Evolutionary conservation across 2,888 invertebrate species (phyloP).

Genomic region (Calameuta pallipes): DNA sequence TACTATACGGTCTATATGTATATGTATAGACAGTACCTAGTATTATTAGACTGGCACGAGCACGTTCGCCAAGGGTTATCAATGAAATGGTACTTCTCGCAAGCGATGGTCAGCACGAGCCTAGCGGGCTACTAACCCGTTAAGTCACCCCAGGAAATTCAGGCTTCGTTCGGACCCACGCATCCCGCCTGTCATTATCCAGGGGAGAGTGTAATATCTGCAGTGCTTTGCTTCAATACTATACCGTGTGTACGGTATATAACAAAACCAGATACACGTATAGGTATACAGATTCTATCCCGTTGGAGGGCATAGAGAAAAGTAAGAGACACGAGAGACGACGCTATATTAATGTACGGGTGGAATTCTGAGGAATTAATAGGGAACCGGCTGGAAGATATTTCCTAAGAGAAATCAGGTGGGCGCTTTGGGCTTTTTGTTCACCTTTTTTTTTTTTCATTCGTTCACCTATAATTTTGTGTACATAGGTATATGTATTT

Average conservation of each 20-base stretch:
- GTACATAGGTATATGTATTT: background rate
- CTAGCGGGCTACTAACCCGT: conserved; percentile 30
- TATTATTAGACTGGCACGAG: background rate
- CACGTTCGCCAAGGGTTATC: conserved; percentile 24
- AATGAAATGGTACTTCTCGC: conserved; percentile 26
- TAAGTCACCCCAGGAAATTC: conserved; percentile 25
- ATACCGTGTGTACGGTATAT: background rate
- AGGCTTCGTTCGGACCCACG: conserved; percentile 2
- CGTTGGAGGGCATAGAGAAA: background rate
- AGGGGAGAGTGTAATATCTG: conserved; percentile 1
- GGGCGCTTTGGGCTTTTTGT: background rate
- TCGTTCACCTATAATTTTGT: background rate
- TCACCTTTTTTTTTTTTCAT: background rate
- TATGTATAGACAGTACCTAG: background rate
- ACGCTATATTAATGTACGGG: background rate
- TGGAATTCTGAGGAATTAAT: background rate
- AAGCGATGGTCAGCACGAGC: conserved; percentile 11
- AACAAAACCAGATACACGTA: background rate
- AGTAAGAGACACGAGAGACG: background rate
- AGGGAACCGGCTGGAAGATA: background rate
- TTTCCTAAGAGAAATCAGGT: background rate
- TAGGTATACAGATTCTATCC: background rate
- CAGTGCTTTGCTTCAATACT: background rate
- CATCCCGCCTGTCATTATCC: background rate
- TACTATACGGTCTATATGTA: background rate